A percentile compares a stretch with the other conserved stretches of the same genome.
phyloP scores from a whole-genome alignment of 1,140 invertebrate species.

The Drosophila kepulauana region DNA sequence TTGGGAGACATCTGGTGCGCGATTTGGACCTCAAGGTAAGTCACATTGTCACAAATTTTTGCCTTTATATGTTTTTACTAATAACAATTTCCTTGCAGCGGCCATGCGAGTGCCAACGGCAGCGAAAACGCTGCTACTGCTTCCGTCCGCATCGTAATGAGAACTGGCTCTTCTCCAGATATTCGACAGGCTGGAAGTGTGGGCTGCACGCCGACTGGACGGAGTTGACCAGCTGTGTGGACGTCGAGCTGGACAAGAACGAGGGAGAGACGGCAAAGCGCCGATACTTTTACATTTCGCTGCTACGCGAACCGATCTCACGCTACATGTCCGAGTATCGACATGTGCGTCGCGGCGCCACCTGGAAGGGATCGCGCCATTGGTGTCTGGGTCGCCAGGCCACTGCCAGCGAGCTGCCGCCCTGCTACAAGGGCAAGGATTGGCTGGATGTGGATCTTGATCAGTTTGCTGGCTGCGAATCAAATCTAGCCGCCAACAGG shows the following conservation, averaged over 20 bases:
- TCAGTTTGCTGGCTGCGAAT: slow-evolving; percentile 95
- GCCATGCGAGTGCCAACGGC: slow-evolving; percentile 94
- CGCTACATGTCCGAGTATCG: slow-evolving; percentile 97
- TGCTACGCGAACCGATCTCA: slow-evolving; percentile 95
- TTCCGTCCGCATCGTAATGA: slow-evolving; percentile 95
- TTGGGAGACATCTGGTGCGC: slow-evolving; percentile 97
- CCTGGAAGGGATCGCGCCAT: slow-evolving; percentile 96
- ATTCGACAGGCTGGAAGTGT: slow-evolving; percentile 99
- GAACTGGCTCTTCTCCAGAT: slow-evolving; percentile 99
- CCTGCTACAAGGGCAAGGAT: slow-evolving; percentile 90
- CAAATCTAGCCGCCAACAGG: slow-evolving; percentile 97
- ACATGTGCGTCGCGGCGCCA: slow-evolving; percentile 98
- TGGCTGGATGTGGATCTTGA: slow-evolving; percentile 90
- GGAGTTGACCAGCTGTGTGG: slow-evolving; percentile 95
- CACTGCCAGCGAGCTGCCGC: slow-evolving; percentile 90
- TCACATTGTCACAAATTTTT: neutral
- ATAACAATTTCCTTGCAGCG: slow-evolving; percentile 85
- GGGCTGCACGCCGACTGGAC: slow-evolving; percentile 99
- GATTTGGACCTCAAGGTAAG: slow-evolving; percentile 93
- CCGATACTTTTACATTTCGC: slow-evolving; percentile 98
- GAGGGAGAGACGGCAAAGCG: slow-evolving; percentile 92
- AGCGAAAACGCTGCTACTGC: slow-evolving; percentile 95
- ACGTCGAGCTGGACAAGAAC: slow-evolving; percentile 93
- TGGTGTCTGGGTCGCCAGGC: slow-evolving; percentile 94
- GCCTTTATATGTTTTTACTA: neutral